Conservation (phyloP, 1,140 invertebrate species). For the Listronotus oregonensis region DNA sequence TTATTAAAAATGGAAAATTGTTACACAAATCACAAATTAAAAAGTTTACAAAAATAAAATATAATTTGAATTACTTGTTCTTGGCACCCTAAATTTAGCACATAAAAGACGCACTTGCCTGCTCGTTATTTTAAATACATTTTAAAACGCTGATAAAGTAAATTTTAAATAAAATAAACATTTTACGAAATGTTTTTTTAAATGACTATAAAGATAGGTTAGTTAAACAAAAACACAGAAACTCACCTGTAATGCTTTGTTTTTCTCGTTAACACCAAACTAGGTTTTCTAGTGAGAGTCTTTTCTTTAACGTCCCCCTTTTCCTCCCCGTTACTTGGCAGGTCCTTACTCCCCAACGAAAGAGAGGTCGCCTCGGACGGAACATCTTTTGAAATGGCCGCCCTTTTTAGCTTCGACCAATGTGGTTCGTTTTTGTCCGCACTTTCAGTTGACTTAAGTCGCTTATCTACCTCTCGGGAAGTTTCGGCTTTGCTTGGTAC, state of each 20-base stretch:
- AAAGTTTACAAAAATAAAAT: no score
- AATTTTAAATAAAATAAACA: no score
- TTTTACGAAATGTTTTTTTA: no score
- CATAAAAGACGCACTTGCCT: no score
- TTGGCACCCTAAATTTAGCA: no score
- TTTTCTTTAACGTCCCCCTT: constrained; percentile 2
- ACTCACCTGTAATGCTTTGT: constrained; percentile 68
- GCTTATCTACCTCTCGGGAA: constrained; percentile 14
- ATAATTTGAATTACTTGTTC: no score
- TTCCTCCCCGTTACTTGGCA: constrained; percentile 40
- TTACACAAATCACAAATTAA: no score
- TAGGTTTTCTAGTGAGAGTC: constrained; percentile 31
- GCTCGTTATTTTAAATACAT: no score
- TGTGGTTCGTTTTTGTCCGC: constrained; percentile 51
- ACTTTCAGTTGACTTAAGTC: constrained; percentile 14
- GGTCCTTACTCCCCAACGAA: constrained; percentile 46
- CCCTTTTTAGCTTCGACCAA: constrained; percentile 64
- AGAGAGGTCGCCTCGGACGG: constrained; percentile 15
- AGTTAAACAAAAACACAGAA: no score
- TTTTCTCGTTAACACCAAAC: constrained; percentile 49
- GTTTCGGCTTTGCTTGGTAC: background rate
- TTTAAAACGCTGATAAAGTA: no score
- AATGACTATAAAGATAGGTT: no score
- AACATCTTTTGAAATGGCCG: constrained; percentile 57
- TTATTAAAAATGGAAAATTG: no score